These are phyloP conservation scores for Pedetes capensis DNA, from an alignment of 2,113 vertebrate genomes.

Conservation along the genomic window DNA sequence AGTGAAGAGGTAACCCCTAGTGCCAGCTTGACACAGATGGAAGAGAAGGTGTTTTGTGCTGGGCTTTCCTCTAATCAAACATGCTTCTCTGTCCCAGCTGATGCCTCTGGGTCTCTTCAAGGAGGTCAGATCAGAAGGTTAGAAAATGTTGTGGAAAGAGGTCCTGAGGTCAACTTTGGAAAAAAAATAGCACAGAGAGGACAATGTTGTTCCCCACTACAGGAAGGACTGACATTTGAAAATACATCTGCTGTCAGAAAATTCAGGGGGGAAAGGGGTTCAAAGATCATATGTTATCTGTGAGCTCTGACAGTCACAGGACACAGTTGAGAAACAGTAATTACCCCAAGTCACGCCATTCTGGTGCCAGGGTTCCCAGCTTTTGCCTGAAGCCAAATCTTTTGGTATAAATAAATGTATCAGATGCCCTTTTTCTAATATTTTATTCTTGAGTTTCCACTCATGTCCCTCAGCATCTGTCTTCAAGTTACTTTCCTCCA, in stretches of 20 bases:
- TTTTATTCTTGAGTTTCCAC: not conserved
- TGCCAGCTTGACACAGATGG: not conserved
- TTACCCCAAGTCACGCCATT: not conserved
- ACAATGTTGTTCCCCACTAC: conserved; percentile 6
- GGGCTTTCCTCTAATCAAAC: not conserved
- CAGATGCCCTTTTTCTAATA: not conserved
- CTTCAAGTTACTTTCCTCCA: not conserved
- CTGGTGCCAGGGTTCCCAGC: not conserved
- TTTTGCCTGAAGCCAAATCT: not conserved
- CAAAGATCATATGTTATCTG: not conserved
- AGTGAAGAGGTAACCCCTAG: not conserved
- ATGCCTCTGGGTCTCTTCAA: not conserved
- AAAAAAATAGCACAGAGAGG: conserved; percentile 35
- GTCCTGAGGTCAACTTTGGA: not conserved
- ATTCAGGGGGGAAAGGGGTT: not conserved
- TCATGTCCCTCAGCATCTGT: not conserved
- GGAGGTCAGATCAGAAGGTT: conserved; percentile 35
- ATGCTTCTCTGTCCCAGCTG: not conserved
- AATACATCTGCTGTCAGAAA: conserved; percentile 43
- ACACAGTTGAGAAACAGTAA: not conserved
- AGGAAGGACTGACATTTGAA: conserved; percentile 40
- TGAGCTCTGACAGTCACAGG: not conserved
- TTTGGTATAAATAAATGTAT: not conserved
- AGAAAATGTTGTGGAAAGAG: not conserved
- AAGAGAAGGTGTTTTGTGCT: not conserved